Base-by-base conservation (phyloP, 2,113 vertebrate genomes). In the Beaufortia kweichowensis region DNA sequence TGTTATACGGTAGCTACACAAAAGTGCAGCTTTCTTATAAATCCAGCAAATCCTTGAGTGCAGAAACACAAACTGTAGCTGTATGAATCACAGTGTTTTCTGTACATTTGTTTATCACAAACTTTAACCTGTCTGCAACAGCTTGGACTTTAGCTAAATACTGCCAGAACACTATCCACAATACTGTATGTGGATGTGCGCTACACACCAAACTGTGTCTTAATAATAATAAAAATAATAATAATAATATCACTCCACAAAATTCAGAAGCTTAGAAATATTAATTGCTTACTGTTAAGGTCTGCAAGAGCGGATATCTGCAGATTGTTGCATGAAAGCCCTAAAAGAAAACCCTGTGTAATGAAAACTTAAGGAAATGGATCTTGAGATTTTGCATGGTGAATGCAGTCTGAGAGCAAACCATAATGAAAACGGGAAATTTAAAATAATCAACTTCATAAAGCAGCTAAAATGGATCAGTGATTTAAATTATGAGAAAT, bases 161-260 rank as follows among this genome's bases (percentile, higher is more conserved):
- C 63, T 82, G 61, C 67, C 55, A 67, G 80, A 71, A 82, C 76
- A 57, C 73, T 33, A 21, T 26, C 53, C 14, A 28, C 75, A 53
- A 11, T 21, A 57, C 6, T 43, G 24, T n/a, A n/a, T n/a, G n/a
- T n/a, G 39, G 62, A 81, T 43, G 57, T 67, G 28, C 53, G 61
- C 75, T 55, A 50, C 62, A 75, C 64, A 69, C 80, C 80, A 75
- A 61, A 68, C 60, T 70, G 80, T 78, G 80, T 81, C 80, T 78
- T 81, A 75, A 35, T 11, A 39, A 39, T 39, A 39, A 10, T 10
- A 2, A n/a, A n/a, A n/a, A n/a, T n/a, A n/a, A n/a, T n/a, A 9
- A 74, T 61, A 14, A 14, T 46, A 14, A 14, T 39, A 9, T 39
- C 35, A 39, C 35, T 39, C 35, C 35, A 5, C 3, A 15, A 19